Conservation (phyloP, 2,888 invertebrate species). For the Thymelicus acteon region DNA sequence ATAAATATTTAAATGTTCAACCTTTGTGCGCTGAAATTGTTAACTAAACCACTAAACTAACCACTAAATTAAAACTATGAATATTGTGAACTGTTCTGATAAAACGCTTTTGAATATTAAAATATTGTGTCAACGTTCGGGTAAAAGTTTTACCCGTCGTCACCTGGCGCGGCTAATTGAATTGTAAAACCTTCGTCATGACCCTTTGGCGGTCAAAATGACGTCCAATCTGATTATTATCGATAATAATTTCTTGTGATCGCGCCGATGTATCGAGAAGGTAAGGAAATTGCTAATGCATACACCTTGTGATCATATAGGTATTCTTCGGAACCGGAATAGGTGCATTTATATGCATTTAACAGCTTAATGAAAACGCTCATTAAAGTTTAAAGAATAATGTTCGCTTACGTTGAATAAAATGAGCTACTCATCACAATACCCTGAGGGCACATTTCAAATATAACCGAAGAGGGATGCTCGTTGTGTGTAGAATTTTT, state of each 20-base stretch:
- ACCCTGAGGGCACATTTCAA: slow-evolving; percentile 71
- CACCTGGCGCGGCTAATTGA: slow-evolving; percentile 81
- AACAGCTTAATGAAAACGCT: slow-evolving; percentile 43
- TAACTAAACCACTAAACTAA: slow-evolving; percentile 42
- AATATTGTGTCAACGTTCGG: slow-evolving; percentile 57
- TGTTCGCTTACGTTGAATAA: slow-evolving; percentile 40
- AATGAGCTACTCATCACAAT: slow-evolving; percentile 53
- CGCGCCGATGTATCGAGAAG: slow-evolving; percentile 60
- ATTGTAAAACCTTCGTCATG: slow-evolving; percentile 81
- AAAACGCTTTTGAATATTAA: slow-evolving; percentile 69
- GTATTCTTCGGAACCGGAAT: slow-evolving; percentile 38
- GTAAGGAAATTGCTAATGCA: slow-evolving; percentile 53
- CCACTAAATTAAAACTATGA: slow-evolving; percentile 61
- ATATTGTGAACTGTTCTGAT: slow-evolving; percentile 61
- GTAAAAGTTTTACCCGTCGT: slow-evolving; percentile 68
- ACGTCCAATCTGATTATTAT: slow-evolving; percentile 77
- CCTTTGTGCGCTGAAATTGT: slow-evolving; percentile 47
- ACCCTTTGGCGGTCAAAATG: slow-evolving; percentile 77
- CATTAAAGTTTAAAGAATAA: slow-evolving; percentile 48
- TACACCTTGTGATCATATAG: slow-evolving; percentile 21
- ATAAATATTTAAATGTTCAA: slow-evolving; percentile 46
- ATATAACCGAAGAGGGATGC: slow-evolving; percentile 64
- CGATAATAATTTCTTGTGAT: slow-evolving; percentile 69
- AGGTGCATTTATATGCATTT: neutral
- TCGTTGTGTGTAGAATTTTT: slow-evolving; percentile 63